Evolutionary conservation across 2,113 vertebrate species (phyloP), one percentile per base, ranked within the genome.

Genomic region (Dissostichus mawsoni): DNA sequence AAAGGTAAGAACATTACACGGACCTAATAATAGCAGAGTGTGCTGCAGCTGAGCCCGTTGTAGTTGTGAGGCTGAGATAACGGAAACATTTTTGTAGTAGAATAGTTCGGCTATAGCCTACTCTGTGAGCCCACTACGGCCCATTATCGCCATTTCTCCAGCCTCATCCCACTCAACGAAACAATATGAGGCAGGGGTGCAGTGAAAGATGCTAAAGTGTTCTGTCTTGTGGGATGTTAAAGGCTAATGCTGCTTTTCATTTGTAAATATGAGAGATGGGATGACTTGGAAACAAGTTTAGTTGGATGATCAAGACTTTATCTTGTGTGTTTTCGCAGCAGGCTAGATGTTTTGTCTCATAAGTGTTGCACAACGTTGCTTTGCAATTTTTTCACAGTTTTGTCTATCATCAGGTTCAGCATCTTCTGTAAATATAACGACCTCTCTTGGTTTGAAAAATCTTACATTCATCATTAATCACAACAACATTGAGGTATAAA

Each of bases 141-240:
- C 76, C 61, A 23, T 65, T 86, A 81, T 91, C 88, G 85, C 89
- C 90, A 92, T 92, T 89, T 79, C 74, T 79, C 48, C 61, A 55
- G 63, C 67, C 55, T 61, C 41, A 44, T 78, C 81, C 81, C 85
- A 58, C 66, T 78, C 71, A 12, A 70, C 74, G 76, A 44, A 66
- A 41, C 47, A 33, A 1, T 53, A 25, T n/a, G 20, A 66, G 55
- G 10, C 5, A 41, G 29, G 33, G 69, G 8, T 71, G 45, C 11
- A 62, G 17, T 11, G 17, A 7, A 16, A 71, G n/a, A 9, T 56
- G n/a, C 52, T 29, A 1, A n/a, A 71, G 16, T 25, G 0, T 14
- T 9, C 7, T 12, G 18, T 61, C 16, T 23, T n/a, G 20, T 0
- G 13, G 29, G 36, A 0, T 55, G 25, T 64, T 76, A 17, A 7